Conservation (phyloP, 2,113 vertebrate species). For the Fregata magnificens region DNA sequence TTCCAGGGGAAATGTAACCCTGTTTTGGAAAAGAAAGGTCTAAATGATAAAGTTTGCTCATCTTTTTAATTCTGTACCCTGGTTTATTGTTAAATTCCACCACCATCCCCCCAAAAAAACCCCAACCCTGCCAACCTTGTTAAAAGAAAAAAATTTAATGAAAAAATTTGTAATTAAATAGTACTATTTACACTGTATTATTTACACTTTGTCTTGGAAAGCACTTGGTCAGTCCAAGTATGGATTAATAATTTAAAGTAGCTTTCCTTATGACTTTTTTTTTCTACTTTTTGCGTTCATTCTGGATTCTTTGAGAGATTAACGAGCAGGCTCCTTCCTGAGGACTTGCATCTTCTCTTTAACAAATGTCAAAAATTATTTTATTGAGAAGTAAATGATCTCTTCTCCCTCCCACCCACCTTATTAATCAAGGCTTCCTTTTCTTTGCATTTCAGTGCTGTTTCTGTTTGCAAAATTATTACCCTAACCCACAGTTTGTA, state of each 20-base stretch:
- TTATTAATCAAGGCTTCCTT: background rate
- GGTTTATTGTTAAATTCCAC: background rate
- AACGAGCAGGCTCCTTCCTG: background rate
- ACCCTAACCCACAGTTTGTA: background rate
- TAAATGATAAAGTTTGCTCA: background rate
- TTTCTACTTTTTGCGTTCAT: background rate
- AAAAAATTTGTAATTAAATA: background rate
- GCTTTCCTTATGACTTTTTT: background rate
- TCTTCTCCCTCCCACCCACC: background rate
- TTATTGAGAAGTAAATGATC: background rate
- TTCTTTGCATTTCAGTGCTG: background rate
- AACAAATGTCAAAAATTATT: background rate
- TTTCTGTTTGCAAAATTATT: background rate
- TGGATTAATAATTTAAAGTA: background rate
- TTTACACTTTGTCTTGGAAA: background rate
- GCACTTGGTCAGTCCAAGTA: background rate
- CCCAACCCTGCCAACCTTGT: background rate
- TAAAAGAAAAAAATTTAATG: background rate
- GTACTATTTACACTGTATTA: background rate
- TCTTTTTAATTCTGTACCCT: background rate
- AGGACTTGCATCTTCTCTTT: background rate
- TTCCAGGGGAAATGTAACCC: background rate
- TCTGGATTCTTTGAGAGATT: background rate
- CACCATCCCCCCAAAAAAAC: accelerated
- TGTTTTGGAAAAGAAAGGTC: background rate